These are phyloP conservation scores for Cheilosia impressa DNA, from an alignment of 2,888 invertebrate species.

Conservation along the genomic window DNA sequence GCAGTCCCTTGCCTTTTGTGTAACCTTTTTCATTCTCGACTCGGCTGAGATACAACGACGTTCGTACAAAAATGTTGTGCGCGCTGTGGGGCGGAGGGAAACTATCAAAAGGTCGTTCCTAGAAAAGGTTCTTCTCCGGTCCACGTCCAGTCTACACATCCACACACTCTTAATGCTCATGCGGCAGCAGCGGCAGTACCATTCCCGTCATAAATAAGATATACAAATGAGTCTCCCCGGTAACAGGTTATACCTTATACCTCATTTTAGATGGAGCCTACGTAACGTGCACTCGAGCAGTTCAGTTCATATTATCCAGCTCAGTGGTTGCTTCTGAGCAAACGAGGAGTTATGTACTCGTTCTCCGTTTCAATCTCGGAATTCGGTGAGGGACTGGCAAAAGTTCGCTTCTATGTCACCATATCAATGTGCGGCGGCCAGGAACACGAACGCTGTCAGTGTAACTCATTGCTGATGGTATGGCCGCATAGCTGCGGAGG, in stretches of 20 bases:
- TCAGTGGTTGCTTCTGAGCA: constrained; percentile 8
- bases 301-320: neutral
- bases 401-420: constrained; percentile 55
- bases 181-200: neutral
- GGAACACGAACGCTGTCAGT: constrained; percentile 33
- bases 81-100: constrained; percentile 23
- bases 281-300: neutral
- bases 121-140: constrained; percentile 52
- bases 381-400: constrained; percentile 27
- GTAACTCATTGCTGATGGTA: constrained; percentile 47
- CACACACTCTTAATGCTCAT: constrained; percentile 9
- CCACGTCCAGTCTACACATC: neutral
- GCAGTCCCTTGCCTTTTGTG: constrained; percentile 39
- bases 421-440: constrained; percentile 47
- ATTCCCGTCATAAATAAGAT: constrained; percentile 44
- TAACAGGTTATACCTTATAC: constrained; percentile 65
- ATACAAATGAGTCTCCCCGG: constrained; percentile 43
- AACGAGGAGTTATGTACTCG: constrained; percentile 36
- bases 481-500: constrained; percentile 32
- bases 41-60: neutral
- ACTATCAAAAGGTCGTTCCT: constrained; percentile 63
- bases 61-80: constrained; percentile 2
- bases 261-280: constrained; percentile 22
- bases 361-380: constrained; percentile 40
- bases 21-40: constrained; percentile 22